Evolutionary conservation across 2,888 invertebrate species (phyloP), one percentile per base, ranked within the genome.

Genomic region (Esperia sulphurella): DNA sequence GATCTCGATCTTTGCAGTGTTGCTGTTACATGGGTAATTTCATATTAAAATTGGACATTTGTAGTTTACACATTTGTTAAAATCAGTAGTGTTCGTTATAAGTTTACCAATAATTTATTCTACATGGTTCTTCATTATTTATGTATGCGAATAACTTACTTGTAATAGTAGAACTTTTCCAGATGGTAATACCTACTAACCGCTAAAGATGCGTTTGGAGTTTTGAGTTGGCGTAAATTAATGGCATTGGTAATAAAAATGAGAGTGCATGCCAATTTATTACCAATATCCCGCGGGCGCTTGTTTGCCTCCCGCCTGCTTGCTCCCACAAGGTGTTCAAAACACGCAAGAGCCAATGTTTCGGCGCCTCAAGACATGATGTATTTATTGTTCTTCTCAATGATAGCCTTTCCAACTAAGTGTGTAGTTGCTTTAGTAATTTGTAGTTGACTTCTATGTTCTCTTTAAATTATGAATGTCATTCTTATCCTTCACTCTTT

Each of bases 191-290:
- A 14, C 6, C 10, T 33, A 10, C 39, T 43, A 43, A 43, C 45
- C 46, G 49, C 43, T 31, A 14, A 29, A 12, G 40, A 7, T 31
- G 14, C 13, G 43, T 38, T 37, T 12, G 30, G 30, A 45, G 50
- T 51, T 62, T 60, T 49, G 59, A 55, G 57, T 47, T 61, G 60
- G 66, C 66, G 66, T 65, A 75, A 73, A 75, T 77, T 71, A 71
- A 71, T 73, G 68, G 71, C 66, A 63, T 66, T 68, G 58, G 60
- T 56, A 61, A 67, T 65, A 68, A 75, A 77, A 76, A 71, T 71
- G 70, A 72, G 71, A 71, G 70, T 70, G 65, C 61, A 60, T 61
- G 75, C 65, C 72, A 75, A 83, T 85, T 83, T 84, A 83, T 83
- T 79, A 78, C 75, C 71, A 75, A 75, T 75, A 75, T 75, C 75